phyloP scores from a whole-genome alignment of 2,888 invertebrate genomes.

The Rhimphoctona megacephalus region DNA sequence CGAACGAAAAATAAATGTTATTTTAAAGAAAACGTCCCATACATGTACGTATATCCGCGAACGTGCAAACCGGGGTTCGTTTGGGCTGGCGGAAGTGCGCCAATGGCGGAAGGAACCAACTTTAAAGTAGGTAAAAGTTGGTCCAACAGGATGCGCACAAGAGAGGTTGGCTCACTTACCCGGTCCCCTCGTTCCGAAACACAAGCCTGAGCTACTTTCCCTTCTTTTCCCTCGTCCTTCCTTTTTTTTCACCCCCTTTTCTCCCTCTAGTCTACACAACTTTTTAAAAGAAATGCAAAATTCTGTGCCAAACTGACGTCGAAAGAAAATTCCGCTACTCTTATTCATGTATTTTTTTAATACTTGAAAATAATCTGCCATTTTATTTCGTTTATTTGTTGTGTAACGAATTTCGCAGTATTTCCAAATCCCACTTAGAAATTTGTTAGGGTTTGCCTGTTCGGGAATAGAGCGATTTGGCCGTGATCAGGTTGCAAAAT shows the following conservation, averaged over 20 bases:
- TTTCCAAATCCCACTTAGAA: no score
- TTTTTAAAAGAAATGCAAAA: slow-evolving; percentile 59
- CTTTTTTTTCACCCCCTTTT: not conserved
- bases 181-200: slow-evolving; percentile 18
- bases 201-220: slow-evolving; percentile 51
- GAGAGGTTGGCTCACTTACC: slow-evolving; percentile 31
- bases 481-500: no score
- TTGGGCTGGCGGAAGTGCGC: slow-evolving; percentile 31
- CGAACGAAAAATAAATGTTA: not conserved
- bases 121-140: slow-evolving; percentile 65
- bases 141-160: slow-evolving; percentile 25
- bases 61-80: slow-evolving; percentile 10
- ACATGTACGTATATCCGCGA: not conserved
- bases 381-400: not conserved
- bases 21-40: not conserved
- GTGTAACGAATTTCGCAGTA: not conserved
- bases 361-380: not conserved
- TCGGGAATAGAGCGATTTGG: no score
- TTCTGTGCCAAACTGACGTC: slow-evolving; percentile 39
- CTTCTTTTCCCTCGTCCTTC: not conserved
- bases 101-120: slow-evolving; percentile 46
- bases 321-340: not conserved
- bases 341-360: not conserved
- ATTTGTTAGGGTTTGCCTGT: no score
- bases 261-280: slow-evolving; percentile 14